Conservation (phyloP, 2,888 invertebrate genomes). For the Pardosa pseudoannulata region DNA sequence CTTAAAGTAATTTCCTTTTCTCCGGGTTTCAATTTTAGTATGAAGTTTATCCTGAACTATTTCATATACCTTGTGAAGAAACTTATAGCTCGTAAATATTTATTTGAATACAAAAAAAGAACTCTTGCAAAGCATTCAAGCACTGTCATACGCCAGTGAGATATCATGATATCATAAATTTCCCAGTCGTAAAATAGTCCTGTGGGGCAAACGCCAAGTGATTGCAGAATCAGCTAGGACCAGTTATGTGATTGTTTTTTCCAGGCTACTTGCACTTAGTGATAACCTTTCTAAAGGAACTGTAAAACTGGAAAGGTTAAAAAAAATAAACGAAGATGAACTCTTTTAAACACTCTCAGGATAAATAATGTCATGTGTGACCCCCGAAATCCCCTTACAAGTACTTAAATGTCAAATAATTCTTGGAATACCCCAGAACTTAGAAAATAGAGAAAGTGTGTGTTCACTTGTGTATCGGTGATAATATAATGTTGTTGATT, state of each 20-base stretch:
- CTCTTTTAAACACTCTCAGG: slow-evolving; percentile 66
- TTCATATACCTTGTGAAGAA: too few relatives aligned
- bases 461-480: neutral
- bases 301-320: slow-evolving; percentile 22
- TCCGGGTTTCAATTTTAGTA: too few relatives aligned
- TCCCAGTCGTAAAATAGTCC: neutral
- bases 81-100: neutral
- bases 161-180: neutral
- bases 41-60: too few relatives aligned
- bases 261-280: slow-evolving; percentile 62
- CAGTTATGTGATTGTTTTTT: slow-evolving; percentile 52
- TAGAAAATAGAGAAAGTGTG: neutral
- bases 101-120: neutral
- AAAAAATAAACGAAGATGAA: slow-evolving; percentile 29
- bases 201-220: neutral
- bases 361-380: slow-evolving; percentile 59
- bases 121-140: neutral
- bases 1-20: too few relatives aligned
- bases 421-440: slow-evolving; percentile 50
- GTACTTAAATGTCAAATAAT: slow-evolving; percentile 61
- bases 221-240: slow-evolving; percentile 7
- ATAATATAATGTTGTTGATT: neutral
- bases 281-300: slow-evolving; percentile 41
- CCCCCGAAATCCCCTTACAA: slow-evolving; percentile 31
- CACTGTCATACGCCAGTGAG: slow-evolving; percentile 6